Conservation (phyloP, 2,888 invertebrate species). For the Clistopyga incitator region DNA sequence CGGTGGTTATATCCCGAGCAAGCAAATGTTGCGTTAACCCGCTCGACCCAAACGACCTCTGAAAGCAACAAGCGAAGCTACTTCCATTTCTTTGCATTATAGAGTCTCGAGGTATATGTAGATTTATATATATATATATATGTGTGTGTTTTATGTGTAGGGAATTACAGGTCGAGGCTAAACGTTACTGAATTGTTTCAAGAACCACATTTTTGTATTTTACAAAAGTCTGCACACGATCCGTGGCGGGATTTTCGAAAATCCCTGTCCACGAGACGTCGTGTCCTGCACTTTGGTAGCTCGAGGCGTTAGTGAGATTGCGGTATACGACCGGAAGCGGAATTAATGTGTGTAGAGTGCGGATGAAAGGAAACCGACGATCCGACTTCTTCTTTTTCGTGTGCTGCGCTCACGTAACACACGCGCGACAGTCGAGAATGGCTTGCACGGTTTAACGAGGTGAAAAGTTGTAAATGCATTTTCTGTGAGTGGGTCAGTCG, state of each 20-base stretch:
- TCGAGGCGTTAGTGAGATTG: not conserved
- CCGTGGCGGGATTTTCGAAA: not conserved
- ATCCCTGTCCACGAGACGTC: constrained; percentile 26
- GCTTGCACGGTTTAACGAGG: constrained; percentile 14
- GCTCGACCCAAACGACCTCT: not conserved
- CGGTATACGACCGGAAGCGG: not conserved
- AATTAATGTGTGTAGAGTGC: constrained; percentile 22
- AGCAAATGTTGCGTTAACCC: constrained; percentile 23
- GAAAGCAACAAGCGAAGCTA: constrained; percentile 39
- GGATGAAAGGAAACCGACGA: constrained; percentile 24
- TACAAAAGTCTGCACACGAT: not conserved
- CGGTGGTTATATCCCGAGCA: not conserved
- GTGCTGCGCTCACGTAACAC: not conserved
- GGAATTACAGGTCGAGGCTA: not conserved
- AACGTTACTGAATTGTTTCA: not conserved
- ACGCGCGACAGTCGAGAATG: constrained; percentile 1
- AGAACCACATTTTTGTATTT: too few species aligned
- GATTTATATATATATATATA: too few species aligned
- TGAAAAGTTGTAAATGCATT: constrained; percentile 17
- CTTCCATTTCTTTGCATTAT: constrained; percentile 11
- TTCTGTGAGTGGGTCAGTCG: constrained; percentile 5
- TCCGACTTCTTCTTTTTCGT: not conserved
- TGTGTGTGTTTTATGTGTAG: too few species aligned
- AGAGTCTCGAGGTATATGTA: not conserved
- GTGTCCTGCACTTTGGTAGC: constrained; percentile 1